Percentiles rank a stretch among this genome's conserved stretches.
Conservation (phyloP, 1,140 invertebrate genomes). For the Brachionus rubens region DNA sequence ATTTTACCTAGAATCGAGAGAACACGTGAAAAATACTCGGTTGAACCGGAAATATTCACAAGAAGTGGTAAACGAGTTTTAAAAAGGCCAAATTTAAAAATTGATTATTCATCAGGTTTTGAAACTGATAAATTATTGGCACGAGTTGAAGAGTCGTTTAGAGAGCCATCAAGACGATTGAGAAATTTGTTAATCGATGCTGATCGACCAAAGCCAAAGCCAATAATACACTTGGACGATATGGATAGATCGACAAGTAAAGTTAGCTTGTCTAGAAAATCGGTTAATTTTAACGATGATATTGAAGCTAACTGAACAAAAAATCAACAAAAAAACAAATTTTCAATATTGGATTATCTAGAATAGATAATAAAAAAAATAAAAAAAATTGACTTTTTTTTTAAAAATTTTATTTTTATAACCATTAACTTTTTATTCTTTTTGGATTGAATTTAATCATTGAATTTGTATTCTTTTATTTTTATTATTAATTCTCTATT, state of each 20-base stretch:
- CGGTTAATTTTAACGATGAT: slow-evolving; percentile 26
- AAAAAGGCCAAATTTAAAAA: slow-evolving; percentile 38
- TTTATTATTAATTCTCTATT: too few species aligned
- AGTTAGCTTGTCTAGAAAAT: background rate
- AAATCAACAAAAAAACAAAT: background rate
- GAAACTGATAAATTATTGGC: background rate
- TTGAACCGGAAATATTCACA: slow-evolving; percentile 35
- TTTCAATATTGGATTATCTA: background rate
- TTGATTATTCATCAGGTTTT: background rate
- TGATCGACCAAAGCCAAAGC: background rate
- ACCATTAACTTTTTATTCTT: slow-evolving; percentile 28
- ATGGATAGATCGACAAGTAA: background rate
- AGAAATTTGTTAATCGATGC: slow-evolving; percentile 13
- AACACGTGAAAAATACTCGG: slow-evolving; percentile 42
- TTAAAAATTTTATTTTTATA: background rate
- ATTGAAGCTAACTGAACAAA: slow-evolving; percentile 11
- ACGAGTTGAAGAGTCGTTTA: slow-evolving; percentile 5
- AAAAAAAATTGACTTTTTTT: background rate
- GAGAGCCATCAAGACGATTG: slow-evolving; percentile 19
- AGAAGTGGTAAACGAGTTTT: background rate
- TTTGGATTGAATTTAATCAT: too few species aligned
- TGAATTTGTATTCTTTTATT: too few species aligned
- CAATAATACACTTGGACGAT: slow-evolving; percentile 29
- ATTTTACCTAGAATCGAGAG: slow-evolving; percentile 45
- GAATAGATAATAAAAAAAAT: slow-evolving; percentile 13